A percentile compares a stretch with the other conserved stretches of the same genome.
Conservation (phyloP, 1,140 invertebrate species). For the Heliconius congener region DNA sequence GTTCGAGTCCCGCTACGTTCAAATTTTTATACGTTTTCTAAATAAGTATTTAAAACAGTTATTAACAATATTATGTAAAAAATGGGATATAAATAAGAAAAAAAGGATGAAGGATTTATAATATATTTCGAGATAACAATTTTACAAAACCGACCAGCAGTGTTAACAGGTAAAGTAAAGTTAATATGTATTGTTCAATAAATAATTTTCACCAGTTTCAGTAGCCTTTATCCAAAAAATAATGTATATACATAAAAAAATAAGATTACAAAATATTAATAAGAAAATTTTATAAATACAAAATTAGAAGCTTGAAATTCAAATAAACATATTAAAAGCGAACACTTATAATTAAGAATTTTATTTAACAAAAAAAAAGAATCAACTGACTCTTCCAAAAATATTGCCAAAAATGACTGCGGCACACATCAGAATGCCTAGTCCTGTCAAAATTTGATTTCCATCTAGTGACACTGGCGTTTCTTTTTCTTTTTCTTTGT, state of each 20-base stretch:
- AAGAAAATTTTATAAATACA: neutral
- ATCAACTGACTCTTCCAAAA: conserved; percentile 66
- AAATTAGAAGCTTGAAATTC: neutral
- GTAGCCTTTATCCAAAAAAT: neutral
- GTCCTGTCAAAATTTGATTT: conserved; percentile 62
- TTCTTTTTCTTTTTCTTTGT: conserved; percentile 49
- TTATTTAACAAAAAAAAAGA: conserved; percentile 15
- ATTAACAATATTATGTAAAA: neutral
- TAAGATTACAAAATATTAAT: neutral
- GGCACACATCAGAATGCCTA: conserved; percentile 63
- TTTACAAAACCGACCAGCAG: conserved; percentile 30
- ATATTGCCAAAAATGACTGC: conserved; percentile 66
- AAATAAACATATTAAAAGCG: neutral
- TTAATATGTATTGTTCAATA: conserved; percentile 6
- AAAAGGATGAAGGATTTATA: conserved; percentile 21
- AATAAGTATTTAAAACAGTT: too few relatives aligned
- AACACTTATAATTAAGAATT: conserved; percentile 8
- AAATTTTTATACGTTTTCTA: too few relatives aligned
- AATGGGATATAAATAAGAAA: neutral
- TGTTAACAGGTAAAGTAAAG: neutral
- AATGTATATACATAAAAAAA: neutral
- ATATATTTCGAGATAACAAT: conserved; percentile 27
- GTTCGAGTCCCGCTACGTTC: too few relatives aligned
- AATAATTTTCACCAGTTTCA: neutral
- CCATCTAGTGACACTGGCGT: conserved; percentile 49